These are phyloP conservation scores for crab-eating macaque (Macaca fascicularis) DNA, from an alignment of 2,113 vertebrate genomes.

Conservation along the genomic window DNA sequence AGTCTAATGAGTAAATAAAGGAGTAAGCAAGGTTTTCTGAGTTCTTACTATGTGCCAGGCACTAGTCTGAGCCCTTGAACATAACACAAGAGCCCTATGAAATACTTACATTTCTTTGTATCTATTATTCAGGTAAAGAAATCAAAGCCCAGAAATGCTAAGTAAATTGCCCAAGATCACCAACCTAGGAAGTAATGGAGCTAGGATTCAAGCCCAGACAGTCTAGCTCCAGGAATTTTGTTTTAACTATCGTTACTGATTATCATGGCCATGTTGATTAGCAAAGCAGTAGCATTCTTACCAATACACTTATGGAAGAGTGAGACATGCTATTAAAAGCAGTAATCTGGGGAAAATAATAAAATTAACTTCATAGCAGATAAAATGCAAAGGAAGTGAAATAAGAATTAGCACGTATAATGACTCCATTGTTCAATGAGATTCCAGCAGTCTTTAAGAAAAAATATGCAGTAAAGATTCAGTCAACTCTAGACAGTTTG, in stretches of 20 bases:
- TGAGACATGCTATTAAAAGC: conserved; percentile 2
- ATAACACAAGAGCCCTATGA: background rate
- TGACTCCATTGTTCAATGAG: background rate
- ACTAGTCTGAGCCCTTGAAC: background rate
- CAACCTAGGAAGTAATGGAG: background rate
- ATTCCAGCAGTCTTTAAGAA: background rate
- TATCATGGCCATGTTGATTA: background rate
- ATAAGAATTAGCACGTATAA: background rate
- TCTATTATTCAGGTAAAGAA: background rate
- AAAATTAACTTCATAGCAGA: background rate
- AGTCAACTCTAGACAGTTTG: background rate
- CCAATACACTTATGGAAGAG: background rate
- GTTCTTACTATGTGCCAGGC: background rate
- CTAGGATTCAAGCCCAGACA: background rate
- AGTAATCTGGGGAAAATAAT: background rate
- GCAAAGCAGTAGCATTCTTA: background rate
- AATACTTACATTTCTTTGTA: background rate
- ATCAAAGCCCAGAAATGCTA: background rate
- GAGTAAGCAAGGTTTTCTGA: background rate
- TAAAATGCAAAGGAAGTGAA: background rate
- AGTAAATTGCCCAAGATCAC: background rate
- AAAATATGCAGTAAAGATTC: background rate
- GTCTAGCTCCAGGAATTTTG: background rate
- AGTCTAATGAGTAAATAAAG: background rate
- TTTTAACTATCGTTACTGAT: background rate